Evolutionary conservation across 2,888 invertebrate species (phyloP).

Genomic region (Scaptomyza parva): DNA sequence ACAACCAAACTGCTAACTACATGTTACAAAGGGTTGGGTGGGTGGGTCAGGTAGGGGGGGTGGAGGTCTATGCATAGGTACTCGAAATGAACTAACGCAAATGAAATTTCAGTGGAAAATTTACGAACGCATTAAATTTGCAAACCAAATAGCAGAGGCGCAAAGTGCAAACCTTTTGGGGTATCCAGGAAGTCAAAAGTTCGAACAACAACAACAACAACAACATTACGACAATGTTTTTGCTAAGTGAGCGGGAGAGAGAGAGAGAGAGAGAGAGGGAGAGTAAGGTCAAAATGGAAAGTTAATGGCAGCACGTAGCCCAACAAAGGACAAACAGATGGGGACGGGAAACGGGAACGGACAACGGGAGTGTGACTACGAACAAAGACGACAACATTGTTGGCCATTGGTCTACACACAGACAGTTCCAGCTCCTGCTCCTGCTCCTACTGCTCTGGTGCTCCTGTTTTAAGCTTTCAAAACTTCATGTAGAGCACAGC

Average conservation of each 20-base stretch:
- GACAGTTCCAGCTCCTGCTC: constrained; percentile 5
- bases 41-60: neutral
- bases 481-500: constrained; percentile 2
- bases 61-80: constrained; percentile 6
- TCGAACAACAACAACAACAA: constrained; percentile 47
- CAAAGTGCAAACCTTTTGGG: constrained; percentile 66
- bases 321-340: constrained; percentile 17
- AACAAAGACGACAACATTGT: constrained; percentile 17
- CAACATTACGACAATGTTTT: constrained; percentile 44
- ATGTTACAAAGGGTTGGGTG: neutral
- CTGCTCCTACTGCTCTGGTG: no score
- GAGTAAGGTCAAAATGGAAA: constrained; percentile 41
- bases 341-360: no score
- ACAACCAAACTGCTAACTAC: constrained; percentile 10
- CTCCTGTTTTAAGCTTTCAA: constrained; percentile 3
- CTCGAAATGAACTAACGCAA: constrained; percentile 68
- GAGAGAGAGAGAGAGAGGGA: constrained; percentile 7
- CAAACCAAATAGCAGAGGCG: constrained; percentile 68
- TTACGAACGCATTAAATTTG: constrained; percentile 71
- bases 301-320: constrained; percentile 69
- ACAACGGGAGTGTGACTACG: neutral
- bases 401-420: constrained; percentile 9
- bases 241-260: neutral
- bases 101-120: constrained; percentile 68
- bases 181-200: constrained; percentile 65